These are phyloP conservation scores for Serripes groenlandicus DNA, from an alignment of 2,888 invertebrate genomes.

Conservation along the genomic window DNA sequence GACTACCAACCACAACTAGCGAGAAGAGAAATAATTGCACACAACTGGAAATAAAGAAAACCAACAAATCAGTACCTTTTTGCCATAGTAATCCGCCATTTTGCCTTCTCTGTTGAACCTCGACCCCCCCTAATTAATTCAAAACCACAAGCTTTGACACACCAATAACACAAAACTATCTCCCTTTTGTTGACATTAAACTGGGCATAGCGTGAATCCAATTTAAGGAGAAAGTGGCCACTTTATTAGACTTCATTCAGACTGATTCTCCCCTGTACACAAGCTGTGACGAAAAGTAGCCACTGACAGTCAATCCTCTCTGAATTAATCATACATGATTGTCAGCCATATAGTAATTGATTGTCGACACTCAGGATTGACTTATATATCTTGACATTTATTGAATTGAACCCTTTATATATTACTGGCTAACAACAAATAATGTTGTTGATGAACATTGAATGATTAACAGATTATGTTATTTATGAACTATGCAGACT, in stretches of 20 bases:
- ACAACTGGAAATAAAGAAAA: too few relatives aligned
- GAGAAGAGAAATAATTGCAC: too few relatives aligned
- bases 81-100: constrained; percentile 11
- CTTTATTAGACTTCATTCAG: constrained; percentile 16
- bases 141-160: constrained; percentile 15
- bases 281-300: constrained; percentile 7
- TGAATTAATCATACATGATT: constrained; percentile 4
- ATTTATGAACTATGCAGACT: too few relatives aligned
- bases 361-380: too few relatives aligned
- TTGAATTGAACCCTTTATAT: too few relatives aligned
- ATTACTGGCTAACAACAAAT: too few relatives aligned
- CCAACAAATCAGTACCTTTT: neutral
- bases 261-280: constrained; percentile 9
- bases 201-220: constrained; percentile 10
- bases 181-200: constrained; percentile 5
- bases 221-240: constrained; percentile 11
- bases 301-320: neutral
- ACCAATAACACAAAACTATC: neutral
- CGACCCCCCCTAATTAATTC: neutral
- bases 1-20: too few relatives aligned
- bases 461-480: too few relatives aligned
- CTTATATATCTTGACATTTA: too few relatives aligned
- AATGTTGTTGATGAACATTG: too few relatives aligned
- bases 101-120: neutral
- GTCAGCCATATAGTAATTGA: too few relatives aligned